These are phyloP conservation scores for Teleogryllus occipitalis DNA, from an alignment of 1,140 invertebrate genomes.

Conservation along the genomic window DNA sequence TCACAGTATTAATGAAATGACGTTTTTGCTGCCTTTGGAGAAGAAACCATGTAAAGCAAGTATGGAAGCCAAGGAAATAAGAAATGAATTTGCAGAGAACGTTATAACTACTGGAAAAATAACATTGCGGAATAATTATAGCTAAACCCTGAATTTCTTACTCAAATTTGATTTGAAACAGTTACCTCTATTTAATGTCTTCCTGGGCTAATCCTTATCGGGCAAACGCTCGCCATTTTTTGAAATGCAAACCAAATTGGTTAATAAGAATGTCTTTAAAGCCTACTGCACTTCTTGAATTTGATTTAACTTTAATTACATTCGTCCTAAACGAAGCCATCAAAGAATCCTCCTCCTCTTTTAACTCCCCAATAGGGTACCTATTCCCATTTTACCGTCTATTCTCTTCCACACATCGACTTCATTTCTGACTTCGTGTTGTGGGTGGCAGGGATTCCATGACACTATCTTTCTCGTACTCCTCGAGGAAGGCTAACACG, in stretches of 20 bases:
- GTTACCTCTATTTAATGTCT: background rate
- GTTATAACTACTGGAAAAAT: slow-evolving; percentile 11
- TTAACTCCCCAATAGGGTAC: background rate
- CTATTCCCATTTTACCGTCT: background rate
- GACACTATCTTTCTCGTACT: background rate
- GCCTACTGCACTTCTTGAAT: background rate
- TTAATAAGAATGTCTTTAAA: too few species aligned
- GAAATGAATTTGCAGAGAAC: slow-evolving; percentile 22
- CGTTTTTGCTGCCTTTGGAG: background rate
- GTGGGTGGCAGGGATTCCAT: background rate
- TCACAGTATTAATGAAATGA: slow-evolving; percentile 13
- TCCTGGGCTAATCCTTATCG: too few species aligned
- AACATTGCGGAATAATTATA: background rate
- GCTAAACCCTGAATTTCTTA: background rate
- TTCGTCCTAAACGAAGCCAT: background rate
- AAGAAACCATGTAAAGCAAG: slow-evolving; percentile 11
- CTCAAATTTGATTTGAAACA: background rate
- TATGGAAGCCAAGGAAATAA: slow-evolving; percentile 5
- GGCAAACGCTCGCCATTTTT: background rate
- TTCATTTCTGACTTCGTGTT: background rate
- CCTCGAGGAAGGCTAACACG: background rate
- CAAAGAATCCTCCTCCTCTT: background rate
- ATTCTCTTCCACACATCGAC: background rate
- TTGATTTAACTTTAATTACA: background rate
- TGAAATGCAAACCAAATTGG: background rate